These are phyloP conservation scores for Zonotrichia leucophrys DNA, from an alignment of 2,113 vertebrate species.

Conservation along the genomic window DNA sequence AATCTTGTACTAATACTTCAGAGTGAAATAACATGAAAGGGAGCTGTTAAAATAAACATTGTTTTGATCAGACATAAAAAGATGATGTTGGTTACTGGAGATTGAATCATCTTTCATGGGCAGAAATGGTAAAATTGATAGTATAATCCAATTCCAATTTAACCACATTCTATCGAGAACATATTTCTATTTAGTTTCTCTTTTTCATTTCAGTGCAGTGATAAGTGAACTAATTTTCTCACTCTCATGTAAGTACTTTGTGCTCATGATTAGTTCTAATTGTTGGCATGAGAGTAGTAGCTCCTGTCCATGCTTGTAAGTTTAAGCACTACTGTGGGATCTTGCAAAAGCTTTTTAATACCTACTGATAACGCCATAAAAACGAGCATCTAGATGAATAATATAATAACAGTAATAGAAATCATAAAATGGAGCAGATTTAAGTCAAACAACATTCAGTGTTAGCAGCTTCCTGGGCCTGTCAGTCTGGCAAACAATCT, in stretches of 20 bases:
- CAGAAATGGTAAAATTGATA: background rate
- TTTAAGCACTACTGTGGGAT: background rate
- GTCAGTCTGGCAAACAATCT: background rate
- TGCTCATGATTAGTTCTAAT: background rate
- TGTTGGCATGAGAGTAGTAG: background rate
- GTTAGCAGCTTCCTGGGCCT: background rate
- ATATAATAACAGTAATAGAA: background rate
- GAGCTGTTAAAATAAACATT: background rate
- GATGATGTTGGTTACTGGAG: background rate
- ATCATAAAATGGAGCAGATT: background rate
- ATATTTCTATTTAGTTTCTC: background rate
- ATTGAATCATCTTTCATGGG: background rate
- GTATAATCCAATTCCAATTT: background rate
- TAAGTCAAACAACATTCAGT: background rate
- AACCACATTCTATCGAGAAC: background rate
- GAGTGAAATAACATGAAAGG: background rate
- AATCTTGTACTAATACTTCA: background rate
- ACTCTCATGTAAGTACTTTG: background rate
- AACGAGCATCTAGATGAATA: background rate
- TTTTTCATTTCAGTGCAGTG: background rate
- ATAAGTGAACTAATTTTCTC: background rate
- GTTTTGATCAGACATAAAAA: constrained; percentile 23
- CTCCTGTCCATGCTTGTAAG: background rate
- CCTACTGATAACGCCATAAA: background rate
- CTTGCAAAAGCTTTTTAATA: background rate